Base-by-base conservation (phyloP, 2,113 vertebrate genomes). In the Dolichallabes microphthalmus region DNA sequence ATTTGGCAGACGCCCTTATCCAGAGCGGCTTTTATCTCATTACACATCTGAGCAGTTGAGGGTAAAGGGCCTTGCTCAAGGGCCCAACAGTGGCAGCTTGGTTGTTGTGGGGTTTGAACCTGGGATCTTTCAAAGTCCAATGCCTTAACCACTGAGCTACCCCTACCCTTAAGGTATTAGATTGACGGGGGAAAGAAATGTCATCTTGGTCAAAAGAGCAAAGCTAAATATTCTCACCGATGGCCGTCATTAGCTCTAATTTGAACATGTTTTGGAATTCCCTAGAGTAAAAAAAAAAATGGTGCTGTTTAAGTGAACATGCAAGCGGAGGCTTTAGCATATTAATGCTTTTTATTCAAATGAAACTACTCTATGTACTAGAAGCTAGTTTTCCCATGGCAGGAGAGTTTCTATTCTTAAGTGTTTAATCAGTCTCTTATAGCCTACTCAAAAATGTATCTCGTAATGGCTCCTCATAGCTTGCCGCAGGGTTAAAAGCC, bases 401-500 rank as follows among this genome's bases (percentile, higher is more conserved):
- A 73, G 39, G 3, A 73, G 35, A 73, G 20, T 7, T 75, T 52
- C 45, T 25, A 52, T 52, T 75, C 22, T 15, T 75, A 25, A 25
- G 39, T 52, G 80, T 11, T 53, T n/a, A n/a, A 52, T 81, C 25
- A 13, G 17, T n/a, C 45, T 75, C 45, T 27, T n/a, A 27, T 53
- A 9, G 45, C 73, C 22, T 75, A 27, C 45, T 75, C 13, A 11
- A 75, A 75, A 76, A 55, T 76, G 50, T 27, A 14, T 2, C 52
- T 52, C 1, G 13, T 52, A n/a, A 45, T 45, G 45, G 60, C 74
- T 86, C 85, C 71, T 90, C 68, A 19, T 86, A 80, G 61, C 77
- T 86, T 80, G 78, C 86, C 55, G 6, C 32, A 2, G 19, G 87
- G 87, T 87, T 85, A 86, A 87, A 90, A 88, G 77, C 84, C 45